A percentile compares a stretch with the other conserved stretches of the same genome.
Evolutionary conservation across 2,113 vertebrate species (phyloP).

Genomic region (Petrocephalus zakoni): DNA sequence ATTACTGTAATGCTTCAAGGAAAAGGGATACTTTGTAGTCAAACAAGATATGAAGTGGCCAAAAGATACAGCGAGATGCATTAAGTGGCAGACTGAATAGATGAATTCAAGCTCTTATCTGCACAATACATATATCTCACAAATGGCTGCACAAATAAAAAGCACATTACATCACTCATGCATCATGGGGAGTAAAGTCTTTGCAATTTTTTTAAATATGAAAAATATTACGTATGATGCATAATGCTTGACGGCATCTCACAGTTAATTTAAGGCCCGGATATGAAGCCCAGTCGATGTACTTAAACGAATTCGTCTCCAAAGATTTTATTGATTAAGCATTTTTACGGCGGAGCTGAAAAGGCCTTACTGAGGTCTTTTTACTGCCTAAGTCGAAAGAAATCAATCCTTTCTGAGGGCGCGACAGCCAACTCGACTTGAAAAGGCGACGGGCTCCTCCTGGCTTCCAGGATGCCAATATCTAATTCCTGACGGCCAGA

Average conservation of each 20-base stretch:
- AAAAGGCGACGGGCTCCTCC: background rate
- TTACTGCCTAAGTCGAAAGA: slow-evolving; percentile 13
- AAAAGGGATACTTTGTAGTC: slow-evolving; percentile 43
- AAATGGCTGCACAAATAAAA: background rate
- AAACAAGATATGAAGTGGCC: slow-evolving; percentile 47
- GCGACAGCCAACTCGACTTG: background rate
- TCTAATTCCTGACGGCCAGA: background rate
- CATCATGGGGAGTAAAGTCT: background rate
- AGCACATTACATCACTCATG: background rate
- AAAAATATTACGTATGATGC: background rate
- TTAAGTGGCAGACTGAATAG: background rate
- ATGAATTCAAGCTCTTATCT: background rate
- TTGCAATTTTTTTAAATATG: background rate
- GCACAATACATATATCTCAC: background rate
- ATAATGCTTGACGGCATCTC: background rate
- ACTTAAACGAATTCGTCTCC: slow-evolving; percentile 22
- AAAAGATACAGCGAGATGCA: slow-evolving; percentile 41
- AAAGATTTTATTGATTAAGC: slow-evolving; percentile 26
- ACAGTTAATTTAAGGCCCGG: slow-evolving; percentile 5
- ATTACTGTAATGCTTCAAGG: slow-evolving; percentile 50
- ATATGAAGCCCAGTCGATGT: slow-evolving; percentile 4
- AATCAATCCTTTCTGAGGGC: slow-evolving; percentile 13
- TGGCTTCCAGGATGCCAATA: background rate
- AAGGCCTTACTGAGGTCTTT: slow-evolving; percentile 7
- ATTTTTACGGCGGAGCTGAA: slow-evolving; percentile 12